Percentiles rank a stretch among this genome's conserved stretches.
These are phyloP conservation scores for Pedetes capensis DNA, from an alignment of 2,113 vertebrate species.

Conservation along the genomic window DNA sequence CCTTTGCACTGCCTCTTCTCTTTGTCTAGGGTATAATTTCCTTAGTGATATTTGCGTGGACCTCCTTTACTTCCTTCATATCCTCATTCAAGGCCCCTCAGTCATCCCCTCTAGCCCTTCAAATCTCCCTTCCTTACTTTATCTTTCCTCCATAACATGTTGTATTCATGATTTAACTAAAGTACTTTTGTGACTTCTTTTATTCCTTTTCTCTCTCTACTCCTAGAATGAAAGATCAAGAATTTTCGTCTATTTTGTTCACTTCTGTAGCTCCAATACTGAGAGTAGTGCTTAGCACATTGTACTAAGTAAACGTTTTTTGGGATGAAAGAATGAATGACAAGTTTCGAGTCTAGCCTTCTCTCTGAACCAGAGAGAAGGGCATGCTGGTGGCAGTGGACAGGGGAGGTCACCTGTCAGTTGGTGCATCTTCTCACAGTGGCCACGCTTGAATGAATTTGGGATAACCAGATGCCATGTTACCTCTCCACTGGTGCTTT, in stretches of 20 bases:
- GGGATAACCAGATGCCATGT: no score
- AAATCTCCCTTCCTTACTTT: neutral
- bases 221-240: neutral
- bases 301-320: neutral
- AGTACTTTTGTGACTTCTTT: neutral
- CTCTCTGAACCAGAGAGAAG: neutral
- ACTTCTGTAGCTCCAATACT: neutral
- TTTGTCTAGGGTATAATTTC: neutral
- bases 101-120: neutral
- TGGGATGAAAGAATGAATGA: neutral
- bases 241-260: neutral
- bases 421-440: neutral
- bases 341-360: neutral
- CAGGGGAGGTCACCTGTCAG: neutral
- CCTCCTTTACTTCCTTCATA: no score
- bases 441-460: fast-evolving
- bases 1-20: neutral
- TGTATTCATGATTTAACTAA: neutral
- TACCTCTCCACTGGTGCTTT: neutral
- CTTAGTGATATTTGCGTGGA: neutral
- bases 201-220: neutral
- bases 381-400: neutral
- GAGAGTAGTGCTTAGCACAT: neutral
- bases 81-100: neutral
- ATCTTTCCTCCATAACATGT: neutral